Base-by-base conservation (phyloP, 2,113 vertebrate species). In the Xerus inauris region DNA sequence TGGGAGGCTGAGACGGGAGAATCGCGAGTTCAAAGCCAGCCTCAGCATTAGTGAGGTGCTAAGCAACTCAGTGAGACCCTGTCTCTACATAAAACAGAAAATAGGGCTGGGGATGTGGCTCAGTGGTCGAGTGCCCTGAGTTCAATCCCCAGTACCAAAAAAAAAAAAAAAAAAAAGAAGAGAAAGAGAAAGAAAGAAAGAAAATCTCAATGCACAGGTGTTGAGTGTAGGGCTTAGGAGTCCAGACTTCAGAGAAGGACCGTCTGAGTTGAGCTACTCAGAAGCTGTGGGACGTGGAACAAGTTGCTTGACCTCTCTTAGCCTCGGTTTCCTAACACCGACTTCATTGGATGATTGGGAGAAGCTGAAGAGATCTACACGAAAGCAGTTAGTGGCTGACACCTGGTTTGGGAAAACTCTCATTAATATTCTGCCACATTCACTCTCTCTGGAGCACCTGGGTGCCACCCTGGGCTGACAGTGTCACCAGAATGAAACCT, bases 291-390 rank as follows among this genome's bases (percentile, higher is more conserved):
- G 49, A 14, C 38, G 35, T 62, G 32, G 45, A 72, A 30, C 45
- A 17, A 49, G 76, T 8, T 28, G 19, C 32, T 73, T 64, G 2
- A 26, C 80, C 64, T 83, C 40, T 83, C 88, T 51, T 87, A 51
- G 47, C 24, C 77, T 91, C 42, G 0, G 5, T 72, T 72, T 40
- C 59, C 77, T 7, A 8, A 84, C 22, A 6, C n/a, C 17, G 0
- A 1, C 11, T 17, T 75, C n/a, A 1, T 0, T 3, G 67, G 40
- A 14, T 73, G 19, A 42, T 32, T 35, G 26, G n/a, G 13, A 45
- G 32, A 1, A 8, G 57, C 3, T 6, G 54, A 59, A 59, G 16
- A 0, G 7, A 59, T 8, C 13, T 67, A 5, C 0, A 2, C 10
- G 86, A 51, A 35, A 57, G 14, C 24, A 32, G 59, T 5, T 16